phyloP scores from a whole-genome alignment of 2,797 vertebrate species.

The Helarctos malayanus region DNA sequence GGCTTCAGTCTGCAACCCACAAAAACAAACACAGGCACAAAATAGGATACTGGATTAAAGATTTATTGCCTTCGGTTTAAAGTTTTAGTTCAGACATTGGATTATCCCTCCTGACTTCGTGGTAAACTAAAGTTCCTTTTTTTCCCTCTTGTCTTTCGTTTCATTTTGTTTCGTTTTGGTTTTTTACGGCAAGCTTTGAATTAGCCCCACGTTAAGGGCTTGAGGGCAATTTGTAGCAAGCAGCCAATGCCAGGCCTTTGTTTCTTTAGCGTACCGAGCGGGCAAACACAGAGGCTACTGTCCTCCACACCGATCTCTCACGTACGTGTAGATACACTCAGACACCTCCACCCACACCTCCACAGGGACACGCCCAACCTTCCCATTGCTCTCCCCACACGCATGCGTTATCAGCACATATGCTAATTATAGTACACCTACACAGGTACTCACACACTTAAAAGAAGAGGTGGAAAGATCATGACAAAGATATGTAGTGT shows the following conservation, averaged over 20 bases:
- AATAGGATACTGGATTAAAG: slow-evolving; percentile 34
- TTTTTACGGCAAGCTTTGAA: slow-evolving; percentile 16
- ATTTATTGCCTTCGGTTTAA: slow-evolving; percentile 39
- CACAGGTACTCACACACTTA: slow-evolving; percentile 67
- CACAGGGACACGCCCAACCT: slow-evolving; percentile 45
- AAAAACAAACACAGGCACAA: slow-evolving; percentile 38
- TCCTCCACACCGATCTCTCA: slow-evolving; percentile 64
- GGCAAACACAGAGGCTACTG: slow-evolving; percentile 25
- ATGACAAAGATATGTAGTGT: slow-evolving; percentile 70
- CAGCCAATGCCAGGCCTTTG: neutral
- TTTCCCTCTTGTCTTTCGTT: neutral
- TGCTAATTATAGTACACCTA: slow-evolving; percentile 73
- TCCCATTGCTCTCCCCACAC: slow-evolving; percentile 13
- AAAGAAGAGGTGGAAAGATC: slow-evolving; percentile 72
- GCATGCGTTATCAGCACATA: slow-evolving; percentile 66
- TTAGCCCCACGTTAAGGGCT: slow-evolving; percentile 1
- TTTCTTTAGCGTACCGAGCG: slow-evolving; percentile 28
- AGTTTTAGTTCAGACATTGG: slow-evolving; percentile 34
- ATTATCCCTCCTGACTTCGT: slow-evolving; percentile 4
- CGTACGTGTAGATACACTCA: slow-evolving; percentile 38
- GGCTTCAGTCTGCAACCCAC: slow-evolving; percentile 9
- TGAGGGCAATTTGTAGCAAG: slow-evolving; percentile 18
- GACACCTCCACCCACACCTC: slow-evolving; percentile 67
- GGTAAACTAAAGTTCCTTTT: neutral
- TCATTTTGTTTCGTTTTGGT: neutral